Base-by-base conservation (phyloP, 2,113 vertebrate species). In the Hydrolagus affinis region DNA sequence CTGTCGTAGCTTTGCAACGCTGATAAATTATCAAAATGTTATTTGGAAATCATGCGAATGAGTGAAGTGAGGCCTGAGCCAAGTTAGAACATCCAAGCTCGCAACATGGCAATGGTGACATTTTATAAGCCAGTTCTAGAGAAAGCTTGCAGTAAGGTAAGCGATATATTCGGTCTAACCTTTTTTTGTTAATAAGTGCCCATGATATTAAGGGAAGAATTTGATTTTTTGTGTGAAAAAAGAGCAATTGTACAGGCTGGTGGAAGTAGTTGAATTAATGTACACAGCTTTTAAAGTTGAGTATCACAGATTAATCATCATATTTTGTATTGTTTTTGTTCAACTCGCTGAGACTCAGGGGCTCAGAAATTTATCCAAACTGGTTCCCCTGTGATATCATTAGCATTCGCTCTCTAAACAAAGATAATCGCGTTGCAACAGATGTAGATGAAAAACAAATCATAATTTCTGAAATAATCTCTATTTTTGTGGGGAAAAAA, bases 1-100 rank as follows among this genome's bases (percentile, higher is more conserved):
- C 23, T 6, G 8, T 64, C 64, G 28, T 57, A 78, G n/a, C 23
- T 80, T n/a, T 10, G 9, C 6, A 77, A 57, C 28, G 70, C 25
- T 72, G 21, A 75, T 75, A 19, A 44, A 75, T 80, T 80, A 64
- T 80, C 64, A 64, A 19, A 75, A 56, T 21, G 17, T 75, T 56
- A 56, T 14, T 80, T 60, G 62, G 59, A 60, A 1, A 8, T 60
- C 25, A 12, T 8, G 23, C 25, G 11, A 60, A 80, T 80, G 14
- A 62, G 17, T 80, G 12, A 62, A 8, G 8, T 0, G 23, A 28
- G 11, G 75, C 76, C n/a, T 62, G 59, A 77, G 64, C n/a, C 23
- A 25, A 30, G 15, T 14, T 25, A 66, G 25, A 66, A 28, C 25
- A 83, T 66, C 62, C 66, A 62, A 66, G 8, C 2, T 32, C 28